Percentiles rank a stretch among this genome's conserved stretches.
Evolutionary conservation across 2,113 vertebrate species (phyloP).

Genomic region (Saiga tatarica): DNA sequence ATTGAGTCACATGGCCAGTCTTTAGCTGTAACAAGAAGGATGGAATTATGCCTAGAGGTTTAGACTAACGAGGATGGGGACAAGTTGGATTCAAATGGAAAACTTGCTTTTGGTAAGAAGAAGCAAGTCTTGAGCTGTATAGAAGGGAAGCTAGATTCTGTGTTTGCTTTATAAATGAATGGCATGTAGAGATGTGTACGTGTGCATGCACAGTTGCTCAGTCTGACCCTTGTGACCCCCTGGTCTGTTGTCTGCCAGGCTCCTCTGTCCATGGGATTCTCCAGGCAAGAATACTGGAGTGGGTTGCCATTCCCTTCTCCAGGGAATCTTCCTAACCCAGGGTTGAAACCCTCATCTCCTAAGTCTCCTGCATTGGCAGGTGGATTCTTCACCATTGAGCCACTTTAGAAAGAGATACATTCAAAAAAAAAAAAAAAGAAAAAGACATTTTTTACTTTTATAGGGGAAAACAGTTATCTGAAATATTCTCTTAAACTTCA

Average conservation of each 20-base stretch:
- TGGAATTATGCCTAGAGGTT: background rate
- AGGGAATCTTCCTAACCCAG: background rate
- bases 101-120: background rate
- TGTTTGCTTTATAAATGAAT: background rate
- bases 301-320: background rate
- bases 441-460: background rate
- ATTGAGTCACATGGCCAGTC: background rate
- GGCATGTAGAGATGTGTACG: background rate
- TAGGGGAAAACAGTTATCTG: background rate
- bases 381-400: background rate
- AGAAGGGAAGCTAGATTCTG: background rate
- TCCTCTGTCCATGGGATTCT: background rate
- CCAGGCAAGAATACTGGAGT: background rate
- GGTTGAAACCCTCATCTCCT: background rate
- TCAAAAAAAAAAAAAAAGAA: background rate
- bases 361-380: background rate
- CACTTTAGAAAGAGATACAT: background rate
- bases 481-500: background rate
- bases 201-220: background rate
- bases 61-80: background rate
- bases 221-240: background rate
- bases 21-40: background rate
- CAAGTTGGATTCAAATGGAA: background rate
- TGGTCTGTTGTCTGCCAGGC: background rate
- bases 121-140: background rate